Evolutionary conservation across 2,888 invertebrate genomes (phyloP).

Genomic region (Chrysolina oricalcia): DNA sequence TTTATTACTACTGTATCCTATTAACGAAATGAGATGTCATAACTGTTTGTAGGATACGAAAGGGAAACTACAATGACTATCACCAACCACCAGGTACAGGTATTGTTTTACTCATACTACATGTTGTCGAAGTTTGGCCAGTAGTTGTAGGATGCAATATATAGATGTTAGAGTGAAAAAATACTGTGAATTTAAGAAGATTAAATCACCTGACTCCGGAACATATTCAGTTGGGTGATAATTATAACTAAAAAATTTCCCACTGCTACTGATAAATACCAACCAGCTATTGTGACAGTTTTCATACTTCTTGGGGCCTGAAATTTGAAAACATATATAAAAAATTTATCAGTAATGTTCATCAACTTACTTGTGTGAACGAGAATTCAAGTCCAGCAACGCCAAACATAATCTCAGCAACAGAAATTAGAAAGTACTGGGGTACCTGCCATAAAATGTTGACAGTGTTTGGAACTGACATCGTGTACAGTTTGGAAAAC

Average conservation of each 20-base stretch:
- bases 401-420: constrained; percentile 88
- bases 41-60: too few relatives aligned
- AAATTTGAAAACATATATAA: constrained; percentile 42
- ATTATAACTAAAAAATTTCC: constrained; percentile 87
- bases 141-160: neutral
- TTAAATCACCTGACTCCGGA: constrained; percentile 77
- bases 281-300: constrained; percentile 87
- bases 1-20: too few relatives aligned
- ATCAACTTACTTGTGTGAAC: constrained; percentile 80
- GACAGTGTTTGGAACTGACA: constrained; percentile 79
- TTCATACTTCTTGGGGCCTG: constrained; percentile 89
- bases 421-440: constrained; percentile 85
- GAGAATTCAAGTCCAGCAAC: constrained; percentile 89
- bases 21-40: too few relatives aligned
- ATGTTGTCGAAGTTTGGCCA: too few relatives aligned
- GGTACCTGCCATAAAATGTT: constrained; percentile 84
- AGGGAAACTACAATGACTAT: too few relatives aligned
- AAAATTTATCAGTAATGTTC: neutral
- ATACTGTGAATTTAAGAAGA: neutral
- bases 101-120: too few relatives aligned
- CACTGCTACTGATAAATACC: constrained; percentile 86
- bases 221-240: constrained; percentile 79
- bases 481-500: constrained; percentile 75
- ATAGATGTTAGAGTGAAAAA: neutral
- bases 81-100: too few relatives aligned